Base-by-base conservation (phyloP, 2,888 invertebrate species). In the Drosophila conformis region DNA sequence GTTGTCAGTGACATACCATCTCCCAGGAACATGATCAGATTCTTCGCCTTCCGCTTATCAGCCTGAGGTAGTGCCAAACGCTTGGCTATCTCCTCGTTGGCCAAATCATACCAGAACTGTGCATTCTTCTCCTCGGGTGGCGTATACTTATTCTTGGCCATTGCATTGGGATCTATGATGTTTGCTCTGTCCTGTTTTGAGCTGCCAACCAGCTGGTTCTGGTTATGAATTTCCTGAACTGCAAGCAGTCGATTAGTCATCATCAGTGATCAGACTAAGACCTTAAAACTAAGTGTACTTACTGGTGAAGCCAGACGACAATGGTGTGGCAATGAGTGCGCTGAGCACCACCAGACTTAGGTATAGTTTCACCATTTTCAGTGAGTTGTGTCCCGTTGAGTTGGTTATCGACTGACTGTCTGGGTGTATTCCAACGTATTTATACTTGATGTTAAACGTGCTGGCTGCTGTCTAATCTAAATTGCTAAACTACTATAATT, bases 1-100 rank as follows among this genome's bases (percentile, higher is more conserved):
- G 96, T 96, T 8, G 95, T 93, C 66, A 96, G 91, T 15, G 96
- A 95, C 96, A 96, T 96, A 58, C 96, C 96, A 90, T 96, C 96
- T 3, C 92, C 92, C 15, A 92, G 59, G 61, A 91, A 91, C 53
- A 91, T 73, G 7, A 91, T 91, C 3, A 91, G 15, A 64, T 91
- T 91, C 76, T 91, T 92, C 8, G 91, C 91, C 61, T 63, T 76
- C 15, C 88, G 70, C 0, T 38, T 77, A 25, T 89, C 90, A 7
- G 33, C 1, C 21, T 90, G 82, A 0, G 89, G 88, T 3, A 42
- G 58, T 1, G 61, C 72, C 74, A 90, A 67, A 1, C 78, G 82
- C 38, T 71, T 80, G 33, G 75, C 76, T 0, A 89, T 25, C 54
- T 88, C 84, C 53, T 62, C 72, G 15, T 82, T 10, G 38, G 90